These are phyloP conservation scores for Idaea aversata DNA, from an alignment of 2,888 invertebrate species.

Conservation along the genomic window DNA sequence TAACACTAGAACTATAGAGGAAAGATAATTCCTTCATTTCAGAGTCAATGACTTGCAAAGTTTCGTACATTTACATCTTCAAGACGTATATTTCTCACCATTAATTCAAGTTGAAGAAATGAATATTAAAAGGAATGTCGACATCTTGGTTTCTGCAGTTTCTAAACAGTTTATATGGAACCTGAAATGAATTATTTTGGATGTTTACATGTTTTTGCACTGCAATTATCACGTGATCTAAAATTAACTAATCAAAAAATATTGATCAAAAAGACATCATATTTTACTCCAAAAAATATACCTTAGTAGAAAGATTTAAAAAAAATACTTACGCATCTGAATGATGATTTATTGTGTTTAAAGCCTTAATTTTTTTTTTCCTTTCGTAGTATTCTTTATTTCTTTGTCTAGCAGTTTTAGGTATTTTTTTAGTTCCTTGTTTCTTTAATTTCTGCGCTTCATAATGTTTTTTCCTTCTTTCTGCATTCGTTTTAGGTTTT, in stretches of 20 bases:
- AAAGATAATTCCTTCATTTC: conserved; percentile 42
- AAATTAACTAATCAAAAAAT: conserved; percentile 28
- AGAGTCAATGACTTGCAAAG: conserved; percentile 42
- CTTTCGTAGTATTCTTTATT: conserved; percentile 29
- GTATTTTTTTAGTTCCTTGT: conserved; percentile 29
- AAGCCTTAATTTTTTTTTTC: conserved; percentile 26
- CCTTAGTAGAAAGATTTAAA: conserved; percentile 26
- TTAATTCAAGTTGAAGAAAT: conserved; percentile 33
- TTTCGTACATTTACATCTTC: too few relatives aligned
- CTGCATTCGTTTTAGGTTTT: conserved; percentile 35
- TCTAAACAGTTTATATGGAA: conserved; percentile 19
- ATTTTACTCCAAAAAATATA: conserved; percentile 28
- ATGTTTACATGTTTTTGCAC: conserved; percentile 21
- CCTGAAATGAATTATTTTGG: conserved; percentile 17
- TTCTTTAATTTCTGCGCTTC: conserved; percentile 33
- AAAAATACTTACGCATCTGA: conserved; percentile 24
- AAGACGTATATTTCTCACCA: conserved; percentile 34
- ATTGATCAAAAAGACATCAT: conserved; percentile 27
- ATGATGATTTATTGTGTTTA: conserved; percentile 25
- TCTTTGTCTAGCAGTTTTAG: conserved; percentile 30
- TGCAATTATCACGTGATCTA: conserved; percentile 25
- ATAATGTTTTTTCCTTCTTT: conserved; percentile 34
- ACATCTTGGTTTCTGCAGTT: too few relatives aligned
- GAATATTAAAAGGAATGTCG: too few relatives aligned
- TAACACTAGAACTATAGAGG: conserved; percentile 37